Evolutionary conservation across 1,140 invertebrate genomes (phyloP).

Genomic region (Tetramorium parvispinum): DNA sequence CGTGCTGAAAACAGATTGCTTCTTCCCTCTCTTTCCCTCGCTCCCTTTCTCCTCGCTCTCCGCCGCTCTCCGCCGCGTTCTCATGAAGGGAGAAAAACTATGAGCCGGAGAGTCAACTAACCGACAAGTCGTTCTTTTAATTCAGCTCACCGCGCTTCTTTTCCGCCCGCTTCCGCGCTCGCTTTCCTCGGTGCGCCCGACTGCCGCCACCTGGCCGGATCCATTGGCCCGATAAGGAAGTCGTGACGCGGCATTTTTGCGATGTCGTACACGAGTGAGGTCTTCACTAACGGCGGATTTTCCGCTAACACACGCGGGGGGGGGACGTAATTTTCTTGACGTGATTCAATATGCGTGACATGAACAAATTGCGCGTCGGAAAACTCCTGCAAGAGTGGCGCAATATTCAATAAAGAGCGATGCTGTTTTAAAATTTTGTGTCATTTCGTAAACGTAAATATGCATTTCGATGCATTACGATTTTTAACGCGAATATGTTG

Average conservation of each 20-base stretch:
- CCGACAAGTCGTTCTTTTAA: conserved; percentile 85
- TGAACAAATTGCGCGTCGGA: neutral
- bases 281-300: conserved; percentile 40
- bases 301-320: neutral
- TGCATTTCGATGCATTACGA: neutral
- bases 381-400: neutral
- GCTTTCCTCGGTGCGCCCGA: conserved; percentile 16
- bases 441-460: neutral
- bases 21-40: conserved; percentile 61
- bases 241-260: conserved; percentile 61
- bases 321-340: neutral
- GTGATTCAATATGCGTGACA: conserved; percentile 19
- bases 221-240: conserved; percentile 57
- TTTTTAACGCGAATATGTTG: neutral
- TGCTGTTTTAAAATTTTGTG: neutral
- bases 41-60: conserved; percentile 56
- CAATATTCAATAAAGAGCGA: neutral
- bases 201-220: conserved; percentile 62
- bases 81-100: conserved; percentile 68
- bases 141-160: conserved; percentile 76
- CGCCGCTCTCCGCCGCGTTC: conserved; percentile 43
- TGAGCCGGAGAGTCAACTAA: conserved; percentile 78
- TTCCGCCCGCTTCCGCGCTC: conserved; percentile 60
- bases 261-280: conserved; percentile 51
- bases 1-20: conserved; percentile 83